Conservation (phyloP, 2,888 invertebrate species). For the Neoaliturus tenellus region DNA sequence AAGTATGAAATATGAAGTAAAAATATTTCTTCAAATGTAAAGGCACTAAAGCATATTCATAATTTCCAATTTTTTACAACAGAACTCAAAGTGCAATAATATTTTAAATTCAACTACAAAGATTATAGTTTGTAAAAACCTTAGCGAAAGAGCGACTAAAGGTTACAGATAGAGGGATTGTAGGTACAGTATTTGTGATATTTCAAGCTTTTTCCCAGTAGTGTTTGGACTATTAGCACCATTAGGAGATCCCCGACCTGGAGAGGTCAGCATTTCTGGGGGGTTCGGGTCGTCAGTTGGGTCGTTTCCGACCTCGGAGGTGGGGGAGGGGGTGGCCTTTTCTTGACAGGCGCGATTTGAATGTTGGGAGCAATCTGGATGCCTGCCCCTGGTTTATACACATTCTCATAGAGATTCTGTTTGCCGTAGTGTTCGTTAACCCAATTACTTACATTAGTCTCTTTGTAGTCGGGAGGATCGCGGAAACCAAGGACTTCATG, state of each 20-base stretch:
- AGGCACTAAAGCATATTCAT: conserved; percentile 26
- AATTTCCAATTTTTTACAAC: background rate
- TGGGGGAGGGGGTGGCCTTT: conserved; percentile 91
- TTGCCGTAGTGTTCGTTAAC: conserved; percentile 90
- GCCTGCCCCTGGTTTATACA: conserved; percentile 69
- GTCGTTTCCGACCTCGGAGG: conserved; percentile 95
- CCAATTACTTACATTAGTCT: conserved; percentile 93
- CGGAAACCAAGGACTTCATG: conserved; percentile 94
- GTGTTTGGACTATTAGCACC: conserved; percentile 30
- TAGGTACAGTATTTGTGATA: background rate
- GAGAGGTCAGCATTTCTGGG: conserved; percentile 46
- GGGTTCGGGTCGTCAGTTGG: conserved; percentile 78
- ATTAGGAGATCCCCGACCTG: background rate
- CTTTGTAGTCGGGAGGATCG: conserved; percentile 86
- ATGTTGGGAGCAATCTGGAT: background rate
- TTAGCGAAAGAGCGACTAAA: background rate
- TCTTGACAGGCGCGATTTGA: conserved; percentile 73
- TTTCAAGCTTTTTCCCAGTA: conserved; percentile 34
- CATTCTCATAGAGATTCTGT: conserved; percentile 87
- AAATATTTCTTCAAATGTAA: conserved; percentile 9
- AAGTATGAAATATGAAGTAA: background rate
- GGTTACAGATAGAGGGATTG: background rate
- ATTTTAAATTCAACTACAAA: background rate
- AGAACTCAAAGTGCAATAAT: background rate
- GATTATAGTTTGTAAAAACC: background rate